Base-by-base conservation (phyloP, 1,140 invertebrate species). In the Drosophila seguyi region DNA sequence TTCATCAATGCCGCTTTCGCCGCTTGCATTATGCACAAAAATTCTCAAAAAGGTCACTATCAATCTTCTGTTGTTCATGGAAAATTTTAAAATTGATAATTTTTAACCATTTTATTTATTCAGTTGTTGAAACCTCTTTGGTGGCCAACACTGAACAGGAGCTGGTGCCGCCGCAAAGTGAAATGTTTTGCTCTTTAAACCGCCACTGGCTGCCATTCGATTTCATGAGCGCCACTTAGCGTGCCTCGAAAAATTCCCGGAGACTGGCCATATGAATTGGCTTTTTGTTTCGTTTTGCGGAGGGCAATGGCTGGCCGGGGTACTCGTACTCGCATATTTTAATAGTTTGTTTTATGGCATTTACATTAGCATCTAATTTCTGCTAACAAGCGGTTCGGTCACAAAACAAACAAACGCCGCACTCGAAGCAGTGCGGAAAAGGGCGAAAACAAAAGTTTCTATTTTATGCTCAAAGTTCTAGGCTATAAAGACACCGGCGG, bases 321-420 rank as follows among this genome's bases (percentile, higher is more conserved):
- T 61, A 76, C 50, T 22, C 42, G 53, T 50, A 77, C 47, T 76
- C 60, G 73, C 80, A 87, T 88, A 84, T 87, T 81, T 85, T 90
- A 88, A 88, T 88, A 90, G 84, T 88, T 90, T 84, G 81, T 79
- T 88, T 88, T 88, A 88, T 85, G 84, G 83, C 85, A 71, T 85
- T 90, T 88, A 85, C 84, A 90, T 88, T 90, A 88, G 84, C 84
- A 87, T 88, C 84, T 88, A 72, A 88, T 90, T 88, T 90, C 14
- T 66, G 84, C 74, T 81, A 88, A 88, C 85, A 90, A 88, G 84
- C 73, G 65, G 57, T 16, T 16, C 39, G 66, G 34, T 25, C 34
- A 50, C 27, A 31, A 60, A 74, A 50, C 53, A 66, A 59, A 76
- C 45, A 53, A 41, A 41, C 31, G 31, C 18, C 42, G 31, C 57